Evolutionary conservation across 2,888 invertebrate species (phyloP).

Genomic region (Catocala sponsa): DNA sequence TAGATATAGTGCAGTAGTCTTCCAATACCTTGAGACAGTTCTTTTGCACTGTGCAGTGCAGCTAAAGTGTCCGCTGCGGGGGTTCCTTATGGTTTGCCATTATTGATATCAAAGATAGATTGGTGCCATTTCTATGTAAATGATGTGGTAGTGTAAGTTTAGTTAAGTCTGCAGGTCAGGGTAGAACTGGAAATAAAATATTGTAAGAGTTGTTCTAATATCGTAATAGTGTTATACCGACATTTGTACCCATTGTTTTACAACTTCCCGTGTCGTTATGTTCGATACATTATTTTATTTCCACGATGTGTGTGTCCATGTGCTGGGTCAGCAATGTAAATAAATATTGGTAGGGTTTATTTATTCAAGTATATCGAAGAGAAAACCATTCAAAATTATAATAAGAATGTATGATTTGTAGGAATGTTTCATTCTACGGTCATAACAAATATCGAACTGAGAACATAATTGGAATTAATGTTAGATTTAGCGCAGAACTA

Average conservation of each 20-base stretch:
- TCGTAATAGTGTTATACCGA: slow-evolving; percentile 72
- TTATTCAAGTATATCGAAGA: slow-evolving; percentile 78
- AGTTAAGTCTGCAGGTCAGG: slow-evolving; percentile 87
- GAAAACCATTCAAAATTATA: slow-evolving; percentile 68
- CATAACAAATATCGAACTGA: slow-evolving; percentile 77
- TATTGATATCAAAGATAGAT: slow-evolving; percentile 88
- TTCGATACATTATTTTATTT: slow-evolving; percentile 82
- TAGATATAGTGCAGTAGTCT: slow-evolving; percentile 87
- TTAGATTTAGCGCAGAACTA: slow-evolving; percentile 84
- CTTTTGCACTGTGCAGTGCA: slow-evolving; percentile 63
- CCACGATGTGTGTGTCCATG: slow-evolving; percentile 85
- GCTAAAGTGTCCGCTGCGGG: slow-evolving; percentile 78
- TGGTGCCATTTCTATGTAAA: slow-evolving; percentile 88
- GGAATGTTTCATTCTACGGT: slow-evolving; percentile 71
- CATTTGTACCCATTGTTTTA: slow-evolving; percentile 71
- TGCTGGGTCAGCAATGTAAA: slow-evolving; percentile 85
- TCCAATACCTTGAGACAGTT: slow-evolving; percentile 84
- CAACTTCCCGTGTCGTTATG: slow-evolving; percentile 71
- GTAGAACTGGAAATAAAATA: slow-evolving; percentile 85
- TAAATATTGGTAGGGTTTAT: slow-evolving; percentile 85
- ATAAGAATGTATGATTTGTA: slow-evolving; percentile 69
- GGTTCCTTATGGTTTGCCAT: slow-evolving; percentile 87
- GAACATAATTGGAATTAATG: slow-evolving; percentile 73
- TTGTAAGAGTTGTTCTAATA: slow-evolving; percentile 73
- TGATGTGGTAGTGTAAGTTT: slow-evolving; percentile 85